A percentile compares a stretch with the other conserved stretches of the same genome.
These are phyloP conservation scores for Xylota sylvarum DNA, from an alignment of 2,888 invertebrate genomes.

Conservation along the genomic window DNA sequence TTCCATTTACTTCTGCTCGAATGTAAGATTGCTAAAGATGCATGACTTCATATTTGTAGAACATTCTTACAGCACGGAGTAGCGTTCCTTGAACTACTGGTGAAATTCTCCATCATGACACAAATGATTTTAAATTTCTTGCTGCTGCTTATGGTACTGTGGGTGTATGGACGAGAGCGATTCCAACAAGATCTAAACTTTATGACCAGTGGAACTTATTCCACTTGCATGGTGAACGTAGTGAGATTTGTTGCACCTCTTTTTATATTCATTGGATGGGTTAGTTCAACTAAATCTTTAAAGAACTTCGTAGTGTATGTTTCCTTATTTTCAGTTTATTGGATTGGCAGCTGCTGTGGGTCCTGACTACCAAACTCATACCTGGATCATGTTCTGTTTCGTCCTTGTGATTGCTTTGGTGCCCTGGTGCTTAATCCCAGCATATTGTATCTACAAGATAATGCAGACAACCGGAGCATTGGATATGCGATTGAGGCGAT, in stretches of 20 bases:
- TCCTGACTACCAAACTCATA: not conserved
- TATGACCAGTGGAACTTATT: constrained; percentile 89
- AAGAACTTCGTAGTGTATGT: not conserved
- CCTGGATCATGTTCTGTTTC: constrained; percentile 36
- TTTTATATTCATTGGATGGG: constrained; percentile 67
- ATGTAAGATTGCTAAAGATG: constrained; percentile 23
- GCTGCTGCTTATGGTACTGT: constrained; percentile 92
- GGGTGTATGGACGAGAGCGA: constrained; percentile 91
- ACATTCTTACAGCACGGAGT: constrained; percentile 79
- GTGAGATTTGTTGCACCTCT: constrained; percentile 82
- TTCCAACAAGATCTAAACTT: constrained; percentile 89
- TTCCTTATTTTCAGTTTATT: constrained; percentile 18
- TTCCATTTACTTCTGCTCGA: constrained; percentile 51
- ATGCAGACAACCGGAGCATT: constrained; percentile 80
- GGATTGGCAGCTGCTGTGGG: not conserved
- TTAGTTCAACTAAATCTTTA: constrained; percentile 41
- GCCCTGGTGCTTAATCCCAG: constrained; percentile 81
- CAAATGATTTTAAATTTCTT: constrained; percentile 85
- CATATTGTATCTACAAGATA: constrained; percentile 80
- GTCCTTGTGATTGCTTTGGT: constrained; percentile 78
- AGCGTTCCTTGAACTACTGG: constrained; percentile 77
- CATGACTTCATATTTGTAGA: not conserved
- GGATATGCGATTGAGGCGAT: constrained; percentile 79
- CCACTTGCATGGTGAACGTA: constrained; percentile 83
- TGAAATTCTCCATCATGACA: constrained; percentile 78